These are phyloP conservation scores for Phrixothrix hirtus DNA, from an alignment of 2,888 invertebrate species.

Conservation along the genomic window DNA sequence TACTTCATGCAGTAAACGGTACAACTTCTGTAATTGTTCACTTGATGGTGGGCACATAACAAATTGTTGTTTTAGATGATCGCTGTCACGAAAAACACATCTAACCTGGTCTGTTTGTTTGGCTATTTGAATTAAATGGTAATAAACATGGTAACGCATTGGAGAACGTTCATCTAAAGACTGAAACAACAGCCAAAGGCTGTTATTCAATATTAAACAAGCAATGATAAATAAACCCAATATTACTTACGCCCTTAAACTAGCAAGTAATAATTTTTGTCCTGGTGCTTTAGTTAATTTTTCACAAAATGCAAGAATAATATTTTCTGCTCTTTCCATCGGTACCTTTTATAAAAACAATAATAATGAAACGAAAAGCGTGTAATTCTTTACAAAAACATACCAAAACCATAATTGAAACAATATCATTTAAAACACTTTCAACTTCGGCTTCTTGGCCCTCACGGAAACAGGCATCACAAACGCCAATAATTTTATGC, in stretches of 20 bases:
- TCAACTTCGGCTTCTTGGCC: conserved; percentile 87
- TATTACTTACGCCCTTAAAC: conserved; percentile 78
- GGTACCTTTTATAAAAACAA: conserved; percentile 68
- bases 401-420: conserved; percentile 90
- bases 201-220: conserved; percentile 53
- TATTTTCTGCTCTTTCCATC: conserved; percentile 82
- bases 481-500: conserved; percentile 91
- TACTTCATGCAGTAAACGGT: conserved; percentile 87
- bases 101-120: conserved; percentile 84
- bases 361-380: conserved; percentile 22
- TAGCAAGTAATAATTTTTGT: conserved; percentile 76
- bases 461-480: conserved; percentile 89
- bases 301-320: conserved; percentile 89
- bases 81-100: conserved; percentile 83
- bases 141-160: conserved; percentile 90
- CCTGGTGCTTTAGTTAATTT: conserved; percentile 87
- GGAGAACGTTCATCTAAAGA: conserved; percentile 83
- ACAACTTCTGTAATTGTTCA: conserved; percentile 89
- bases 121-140: conserved; percentile 86
- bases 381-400: conserved; percentile 43
- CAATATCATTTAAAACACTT: conserved; percentile 92
- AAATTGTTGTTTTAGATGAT: conserved; percentile 80
- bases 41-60: conserved; percentile 78
- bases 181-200: conserved; percentile 89
- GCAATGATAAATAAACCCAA: neutral